phyloP scores from a whole-genome alignment of 2,113 vertebrate species.

The Dipodomys spectabilis region DNA sequence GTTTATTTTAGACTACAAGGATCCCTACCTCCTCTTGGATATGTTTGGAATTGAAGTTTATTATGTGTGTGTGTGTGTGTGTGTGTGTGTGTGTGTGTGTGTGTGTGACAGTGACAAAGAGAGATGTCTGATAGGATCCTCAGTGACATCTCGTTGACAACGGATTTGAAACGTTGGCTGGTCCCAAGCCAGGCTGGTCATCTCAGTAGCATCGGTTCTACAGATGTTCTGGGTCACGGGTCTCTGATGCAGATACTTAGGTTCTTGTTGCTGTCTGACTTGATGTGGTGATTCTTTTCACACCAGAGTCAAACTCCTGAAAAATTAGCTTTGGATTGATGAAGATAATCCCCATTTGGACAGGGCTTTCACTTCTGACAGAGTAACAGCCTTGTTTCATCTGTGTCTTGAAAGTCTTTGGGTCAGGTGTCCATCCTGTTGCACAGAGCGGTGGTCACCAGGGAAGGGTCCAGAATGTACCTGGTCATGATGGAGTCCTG shows the following conservation, averaged over 20 bases:
- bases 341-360: neutral
- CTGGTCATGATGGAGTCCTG: neutral
- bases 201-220: neutral
- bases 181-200: neutral
- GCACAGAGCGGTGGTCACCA: neutral
- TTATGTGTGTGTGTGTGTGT: neutral
- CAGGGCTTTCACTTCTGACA: neutral
- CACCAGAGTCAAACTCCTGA: neutral
- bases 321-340: neutral
- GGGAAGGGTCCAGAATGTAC: neutral
- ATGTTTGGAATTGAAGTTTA: slow-evolving; percentile 18
- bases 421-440: neutral
- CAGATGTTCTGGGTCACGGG: neutral
- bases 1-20: neutral
- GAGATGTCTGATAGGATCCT: slow-evolving; percentile 25
- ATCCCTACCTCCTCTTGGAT: neutral
- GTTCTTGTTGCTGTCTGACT: neutral
- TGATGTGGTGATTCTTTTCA: neutral
- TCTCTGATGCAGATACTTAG: neutral
- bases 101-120: neutral
- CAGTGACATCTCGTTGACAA: neutral
- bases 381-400: neutral
- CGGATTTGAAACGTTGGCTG: neutral
- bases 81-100: no score
- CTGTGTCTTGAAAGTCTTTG: neutral